phyloP scores from a whole-genome alignment of 1,140 invertebrate species.

The Ruditapes philippinarum region DNA sequence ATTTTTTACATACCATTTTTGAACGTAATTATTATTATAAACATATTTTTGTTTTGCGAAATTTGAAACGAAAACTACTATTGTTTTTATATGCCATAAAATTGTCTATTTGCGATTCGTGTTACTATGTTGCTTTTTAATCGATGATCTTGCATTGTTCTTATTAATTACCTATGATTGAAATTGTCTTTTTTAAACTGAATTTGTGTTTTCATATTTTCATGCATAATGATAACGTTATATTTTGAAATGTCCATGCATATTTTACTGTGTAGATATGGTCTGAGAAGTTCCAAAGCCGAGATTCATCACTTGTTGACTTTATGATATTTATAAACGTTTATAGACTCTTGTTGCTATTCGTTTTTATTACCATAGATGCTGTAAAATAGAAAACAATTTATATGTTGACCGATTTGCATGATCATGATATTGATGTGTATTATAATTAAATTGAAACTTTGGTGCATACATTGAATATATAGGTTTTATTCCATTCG shows the following conservation, averaged over 20 bases:
- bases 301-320: neutral
- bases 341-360: neutral
- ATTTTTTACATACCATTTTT: neutral
- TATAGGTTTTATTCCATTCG: neutral
- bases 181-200: conserved; percentile 15
- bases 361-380: neutral
- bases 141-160: conserved; percentile 22
- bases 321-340: neutral
- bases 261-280: neutral
- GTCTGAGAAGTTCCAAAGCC: neutral
- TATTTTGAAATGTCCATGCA: conserved; percentile 21
- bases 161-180: neutral
- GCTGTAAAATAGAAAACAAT: neutral
- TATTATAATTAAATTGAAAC: conserved; percentile 18
- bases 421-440: neutral
- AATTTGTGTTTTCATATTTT: neutral
- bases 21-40: neutral
- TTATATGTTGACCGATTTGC: neutral
- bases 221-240: neutral
- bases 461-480: conserved; percentile 28
- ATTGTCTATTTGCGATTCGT: neutral
- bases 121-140: neutral
- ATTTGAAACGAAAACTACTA: too few species aligned
- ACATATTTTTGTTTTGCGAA: conserved; percentile 10
- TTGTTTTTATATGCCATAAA: neutral